Evolutionary conservation across 1,140 invertebrate species (phyloP).

Genomic region (Drosophila mojavensis): DNA sequence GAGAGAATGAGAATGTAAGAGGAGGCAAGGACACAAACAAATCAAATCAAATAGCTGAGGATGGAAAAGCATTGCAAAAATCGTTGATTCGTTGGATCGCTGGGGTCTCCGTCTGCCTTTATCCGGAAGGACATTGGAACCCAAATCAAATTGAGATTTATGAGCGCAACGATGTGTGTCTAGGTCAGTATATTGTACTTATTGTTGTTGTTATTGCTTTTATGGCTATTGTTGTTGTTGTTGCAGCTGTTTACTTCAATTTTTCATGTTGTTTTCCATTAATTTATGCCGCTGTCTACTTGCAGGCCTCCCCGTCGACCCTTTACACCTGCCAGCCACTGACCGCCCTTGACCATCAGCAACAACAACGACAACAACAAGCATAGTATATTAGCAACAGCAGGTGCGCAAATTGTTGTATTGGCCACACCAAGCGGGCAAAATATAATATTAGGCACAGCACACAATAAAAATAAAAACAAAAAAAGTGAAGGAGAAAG

Average conservation of each 20-base stretch:
- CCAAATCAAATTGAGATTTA: slow-evolving; percentile 82
- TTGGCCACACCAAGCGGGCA: neutral
- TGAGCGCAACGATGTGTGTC: slow-evolving; percentile 78
- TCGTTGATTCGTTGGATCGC: slow-evolving; percentile 35
- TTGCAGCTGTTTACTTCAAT: slow-evolving; percentile 56
- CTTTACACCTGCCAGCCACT: slow-evolving; percentile 45
- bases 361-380: slow-evolving; percentile 9
- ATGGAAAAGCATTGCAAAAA: slow-evolving; percentile 50
- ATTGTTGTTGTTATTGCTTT: slow-evolving; percentile 41
- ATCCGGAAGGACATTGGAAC: slow-evolving; percentile 36
- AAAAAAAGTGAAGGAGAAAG: neutral
- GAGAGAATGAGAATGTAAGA: neutral
- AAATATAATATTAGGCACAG: slow-evolving; percentile 24
- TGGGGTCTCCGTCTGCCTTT: slow-evolving; percentile 9
- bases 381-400: slow-evolving; percentile 28
- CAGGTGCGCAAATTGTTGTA: slow-evolving; percentile 27
- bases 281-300: slow-evolving; percentile 41
- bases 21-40: slow-evolving; percentile 39
- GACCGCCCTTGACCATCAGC: slow-evolving; percentile 13
- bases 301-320: slow-evolving; percentile 22
- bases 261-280: slow-evolving; percentile 67
- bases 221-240: slow-evolving; percentile 21
- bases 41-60: slow-evolving; percentile 68
- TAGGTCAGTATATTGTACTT: slow-evolving; percentile 55
- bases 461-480: neutral